phyloP scores from a whole-genome alignment of 2,113 vertebrate genomes.

The Scortum barcoo region DNA sequence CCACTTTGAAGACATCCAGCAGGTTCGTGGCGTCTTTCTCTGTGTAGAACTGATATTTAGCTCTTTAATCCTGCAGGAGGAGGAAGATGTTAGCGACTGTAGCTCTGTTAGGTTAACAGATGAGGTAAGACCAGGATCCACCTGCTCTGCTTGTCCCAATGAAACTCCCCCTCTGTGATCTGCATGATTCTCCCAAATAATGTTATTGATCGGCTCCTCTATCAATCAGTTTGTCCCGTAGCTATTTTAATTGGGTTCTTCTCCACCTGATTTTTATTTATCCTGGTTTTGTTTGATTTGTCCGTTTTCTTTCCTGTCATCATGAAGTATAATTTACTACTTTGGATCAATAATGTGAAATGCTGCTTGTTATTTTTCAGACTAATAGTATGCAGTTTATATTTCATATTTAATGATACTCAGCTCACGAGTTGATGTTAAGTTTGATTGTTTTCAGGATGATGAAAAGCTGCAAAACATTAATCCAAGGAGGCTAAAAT shows the following conservation, averaged over 20 bases:
- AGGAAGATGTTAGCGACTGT: constrained; percentile 70
- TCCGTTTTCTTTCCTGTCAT: neutral
- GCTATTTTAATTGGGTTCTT: constrained; percentile 11
- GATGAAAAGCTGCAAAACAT: constrained; percentile 63
- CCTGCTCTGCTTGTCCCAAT: constrained; percentile 1
- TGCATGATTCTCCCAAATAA: constrained; percentile 49
- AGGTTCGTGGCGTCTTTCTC: neutral
- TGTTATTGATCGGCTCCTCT: neutral
- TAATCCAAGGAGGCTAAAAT: constrained; percentile 76
- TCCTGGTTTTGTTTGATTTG: constrained; percentile 8
- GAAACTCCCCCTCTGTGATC: constrained; percentile 21
- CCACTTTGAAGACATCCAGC: neutral
- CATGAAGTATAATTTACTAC: neutral
- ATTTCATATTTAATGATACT: neutral
- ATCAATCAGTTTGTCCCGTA: neutral
- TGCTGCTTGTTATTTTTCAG: neutral
- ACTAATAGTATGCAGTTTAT: neutral
- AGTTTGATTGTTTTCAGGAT: constrained; percentile 69
- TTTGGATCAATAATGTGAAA: neutral
- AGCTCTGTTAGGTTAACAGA: constrained; percentile 73
- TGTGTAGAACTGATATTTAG: constrained; percentile 61
- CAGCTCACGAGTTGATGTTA: neutral
- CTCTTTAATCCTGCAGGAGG: constrained; percentile 73
- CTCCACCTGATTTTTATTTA: neutral
- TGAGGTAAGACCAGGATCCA: constrained; percentile 69